phyloP scores from a whole-genome alignment of 1,140 invertebrate species.

The Caenorhabditis remanei region DNA sequence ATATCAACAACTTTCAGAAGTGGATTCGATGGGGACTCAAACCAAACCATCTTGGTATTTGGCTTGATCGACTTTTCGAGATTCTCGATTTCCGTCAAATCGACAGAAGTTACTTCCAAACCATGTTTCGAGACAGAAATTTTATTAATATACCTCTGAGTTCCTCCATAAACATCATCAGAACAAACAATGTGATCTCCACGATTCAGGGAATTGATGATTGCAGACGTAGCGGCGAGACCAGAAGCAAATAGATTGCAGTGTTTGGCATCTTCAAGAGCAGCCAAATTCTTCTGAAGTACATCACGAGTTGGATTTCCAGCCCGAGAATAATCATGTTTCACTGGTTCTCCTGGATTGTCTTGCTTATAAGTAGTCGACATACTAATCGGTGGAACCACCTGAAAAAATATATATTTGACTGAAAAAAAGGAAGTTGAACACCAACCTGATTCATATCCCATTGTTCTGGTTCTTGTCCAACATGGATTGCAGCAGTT shows the following conservation, averaged over 20 bases:
- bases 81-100: constrained; percentile 84
- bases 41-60: constrained; percentile 95
- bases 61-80: constrained; percentile 84
- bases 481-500: constrained; percentile 90
- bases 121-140: constrained; percentile 81
- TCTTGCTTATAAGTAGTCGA: constrained; percentile 94
- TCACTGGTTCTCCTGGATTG: constrained; percentile 85
- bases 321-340: constrained; percentile 91
- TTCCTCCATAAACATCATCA: constrained; percentile 95
- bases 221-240: constrained; percentile 86
- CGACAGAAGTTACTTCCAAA: constrained; percentile 85
- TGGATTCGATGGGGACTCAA: constrained; percentile 98
- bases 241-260: constrained; percentile 90
- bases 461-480: constrained; percentile 91
- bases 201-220: constrained; percentile 84
- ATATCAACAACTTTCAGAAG: constrained; percentile 92
- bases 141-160: constrained; percentile 82
- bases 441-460: constrained; percentile 80
- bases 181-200: constrained; percentile 92
- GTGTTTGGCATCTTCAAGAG: constrained; percentile 90
- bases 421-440: constrained; percentile 81
- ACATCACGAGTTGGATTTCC: constrained; percentile 93
- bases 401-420: constrained; percentile 71
- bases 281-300: constrained; percentile 89
- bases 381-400: constrained; percentile 91